Conservation (phyloP, 2,888 invertebrate genomes). For the Drosophila mimica region DNA sequence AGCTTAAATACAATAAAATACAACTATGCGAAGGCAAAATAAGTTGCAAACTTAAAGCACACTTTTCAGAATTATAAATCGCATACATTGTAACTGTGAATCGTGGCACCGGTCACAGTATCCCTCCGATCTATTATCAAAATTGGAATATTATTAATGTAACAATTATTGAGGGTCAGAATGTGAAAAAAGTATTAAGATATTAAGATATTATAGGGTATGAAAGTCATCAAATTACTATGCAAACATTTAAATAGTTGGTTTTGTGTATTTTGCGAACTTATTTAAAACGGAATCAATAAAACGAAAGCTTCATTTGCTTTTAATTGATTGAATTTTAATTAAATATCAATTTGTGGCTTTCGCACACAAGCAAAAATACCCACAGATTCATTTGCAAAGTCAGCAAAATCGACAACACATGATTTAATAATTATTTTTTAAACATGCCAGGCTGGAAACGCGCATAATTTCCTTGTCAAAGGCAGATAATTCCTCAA, state of each 20-base stretch:
- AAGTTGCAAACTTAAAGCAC: neutral
- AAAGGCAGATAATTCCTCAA: constrained; percentile 23
- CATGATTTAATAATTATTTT: constrained; percentile 52
- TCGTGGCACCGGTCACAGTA: neutral
- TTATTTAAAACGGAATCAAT: constrained; percentile 46
- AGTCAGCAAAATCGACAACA: constrained; percentile 37
- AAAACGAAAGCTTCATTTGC: constrained; percentile 34
- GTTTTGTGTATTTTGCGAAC: neutral
- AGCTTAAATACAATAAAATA: neutral
- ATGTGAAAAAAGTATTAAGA: no score
- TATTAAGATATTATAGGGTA: neutral
- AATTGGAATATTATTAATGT: neutral
- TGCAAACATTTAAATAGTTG: neutral
- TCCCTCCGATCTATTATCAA: neutral
- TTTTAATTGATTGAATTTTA: constrained; percentile 60
- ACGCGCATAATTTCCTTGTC: constrained; percentile 24
- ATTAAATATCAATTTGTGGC: constrained; percentile 62
- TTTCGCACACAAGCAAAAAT: neutral
- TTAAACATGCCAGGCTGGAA: constrained; percentile 33
- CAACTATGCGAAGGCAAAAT: neutral
- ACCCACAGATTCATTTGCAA: constrained; percentile 19
- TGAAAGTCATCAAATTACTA: neutral
- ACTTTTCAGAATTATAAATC: neutral
- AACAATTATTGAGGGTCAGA: neutral
- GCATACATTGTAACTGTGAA: neutral